Percentiles rank a stretch among this genome's conserved stretches.
These are phyloP conservation scores for Allygus modestus DNA, from an alignment of 2,888 invertebrate species.

Conservation along the genomic window DNA sequence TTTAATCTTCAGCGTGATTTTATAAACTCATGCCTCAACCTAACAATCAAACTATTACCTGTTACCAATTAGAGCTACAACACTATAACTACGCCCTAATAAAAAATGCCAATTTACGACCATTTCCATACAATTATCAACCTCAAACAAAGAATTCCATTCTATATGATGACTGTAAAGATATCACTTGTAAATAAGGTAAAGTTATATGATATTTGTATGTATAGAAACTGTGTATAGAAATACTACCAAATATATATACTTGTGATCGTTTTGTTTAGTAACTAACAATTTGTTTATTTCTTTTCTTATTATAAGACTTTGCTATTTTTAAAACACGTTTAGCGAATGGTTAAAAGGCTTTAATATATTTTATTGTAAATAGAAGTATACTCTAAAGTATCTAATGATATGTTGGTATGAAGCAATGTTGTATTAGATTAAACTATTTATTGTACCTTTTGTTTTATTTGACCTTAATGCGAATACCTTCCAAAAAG, in stretches of 20 bases:
- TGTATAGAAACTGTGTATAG: constrained; percentile 15
- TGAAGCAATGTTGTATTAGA: background rate
- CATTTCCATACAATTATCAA: background rate
- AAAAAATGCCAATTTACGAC: too few relatives aligned
- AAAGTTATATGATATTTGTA: constrained; percentile 1
- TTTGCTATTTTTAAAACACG: constrained; percentile 6
- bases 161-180: background rate
- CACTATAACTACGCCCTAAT: too few relatives aligned
- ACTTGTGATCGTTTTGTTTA: background rate
- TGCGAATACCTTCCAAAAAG: background rate
- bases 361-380: constrained; percentile 38
- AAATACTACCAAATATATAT: background rate
- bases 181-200: background rate
- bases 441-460: constrained; percentile 31
- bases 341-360: constrained; percentile 43
- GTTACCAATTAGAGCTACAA: too few relatives aligned
- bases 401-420: constrained; percentile 17
- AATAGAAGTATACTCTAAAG: background rate
- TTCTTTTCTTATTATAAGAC: background rate
- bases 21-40: background rate
- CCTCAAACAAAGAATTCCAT: background rate
- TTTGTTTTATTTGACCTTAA: background rate
- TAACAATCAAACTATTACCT: background rate
- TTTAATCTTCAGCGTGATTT: background rate
- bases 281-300: background rate